A percentile compares a stretch with the other conserved stretches of the same genome.
These are phyloP conservation scores for Anniella stebbinsi DNA, from an alignment of 2,797 vertebrate genomes.

Conservation along the genomic window DNA sequence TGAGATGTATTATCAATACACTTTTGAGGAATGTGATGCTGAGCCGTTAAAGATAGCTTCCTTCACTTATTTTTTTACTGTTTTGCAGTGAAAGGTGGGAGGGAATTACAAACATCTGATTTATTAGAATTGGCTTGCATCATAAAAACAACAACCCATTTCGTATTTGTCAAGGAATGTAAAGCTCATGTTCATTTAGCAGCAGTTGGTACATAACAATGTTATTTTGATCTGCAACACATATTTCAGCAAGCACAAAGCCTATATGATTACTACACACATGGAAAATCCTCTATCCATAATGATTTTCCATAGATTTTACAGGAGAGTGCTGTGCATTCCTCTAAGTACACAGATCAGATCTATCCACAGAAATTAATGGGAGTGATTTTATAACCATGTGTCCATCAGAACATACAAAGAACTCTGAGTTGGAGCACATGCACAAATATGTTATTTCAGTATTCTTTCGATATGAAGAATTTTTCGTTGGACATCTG, in stretches of 20 bases:
- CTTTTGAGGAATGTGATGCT: slow-evolving; percentile 47
- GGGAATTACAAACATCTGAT: slow-evolving; percentile 21
- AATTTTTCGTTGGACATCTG: slow-evolving; percentile 25
- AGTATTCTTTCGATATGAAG: slow-evolving; percentile 44
- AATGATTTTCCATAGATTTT: background rate
- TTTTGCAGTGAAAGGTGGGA: slow-evolving; percentile 54
- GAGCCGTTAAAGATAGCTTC: slow-evolving; percentile 42
- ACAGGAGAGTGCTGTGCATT: background rate
- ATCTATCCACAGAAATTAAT: background rate
- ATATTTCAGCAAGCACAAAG: slow-evolving; percentile 23
- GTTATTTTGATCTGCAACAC: slow-evolving; percentile 14
- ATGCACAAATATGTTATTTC: slow-evolving; percentile 17
- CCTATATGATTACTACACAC: slow-evolving; percentile 4
- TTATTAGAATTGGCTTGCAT: slow-evolving; percentile 36
- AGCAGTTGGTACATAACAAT: slow-evolving; percentile 13
- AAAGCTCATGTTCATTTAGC: slow-evolving; percentile 12
- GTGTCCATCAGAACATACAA: background rate
- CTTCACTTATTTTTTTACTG: slow-evolving; percentile 48
- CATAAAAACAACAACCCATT: slow-evolving; percentile 32
- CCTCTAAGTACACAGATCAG: no score
- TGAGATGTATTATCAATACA: slow-evolving; percentile 39
- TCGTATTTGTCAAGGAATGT: slow-evolving; percentile 29
- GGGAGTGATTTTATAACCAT: background rate
- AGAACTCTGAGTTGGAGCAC: background rate
- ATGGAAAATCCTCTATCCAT: background rate